Evolutionary conservation across 2,888 invertebrate species (phyloP).

Genomic region (Apocheima hispidaria): DNA sequence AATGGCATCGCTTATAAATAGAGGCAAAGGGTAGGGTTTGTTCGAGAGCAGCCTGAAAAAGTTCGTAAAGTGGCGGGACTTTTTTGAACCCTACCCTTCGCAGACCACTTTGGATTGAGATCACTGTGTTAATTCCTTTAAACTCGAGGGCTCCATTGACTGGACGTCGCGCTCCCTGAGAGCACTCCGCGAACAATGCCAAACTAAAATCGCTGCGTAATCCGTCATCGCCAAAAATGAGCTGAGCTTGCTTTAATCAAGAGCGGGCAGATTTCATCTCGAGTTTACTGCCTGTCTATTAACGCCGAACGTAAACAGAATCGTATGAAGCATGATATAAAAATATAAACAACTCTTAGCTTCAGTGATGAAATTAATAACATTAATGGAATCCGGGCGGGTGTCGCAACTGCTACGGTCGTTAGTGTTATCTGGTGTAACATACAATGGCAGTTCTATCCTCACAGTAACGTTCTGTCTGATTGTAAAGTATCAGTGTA

Average conservation of each 20-base stretch:
- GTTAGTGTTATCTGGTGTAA: constrained; percentile 25
- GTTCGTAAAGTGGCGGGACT: constrained; percentile 30
- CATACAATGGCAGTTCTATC: constrained; percentile 37
- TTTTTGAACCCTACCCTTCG: constrained; percentile 39
- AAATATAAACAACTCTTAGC: constrained; percentile 47
- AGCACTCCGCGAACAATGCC: constrained; percentile 48
- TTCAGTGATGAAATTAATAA: constrained; percentile 48
- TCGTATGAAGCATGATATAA: constrained; percentile 42
- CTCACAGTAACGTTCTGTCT: constrained; percentile 37
- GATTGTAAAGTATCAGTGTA: constrained; percentile 58
- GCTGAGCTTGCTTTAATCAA: constrained; percentile 26
- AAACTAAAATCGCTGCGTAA: constrained; percentile 51
- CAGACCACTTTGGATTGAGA: constrained; percentile 50
- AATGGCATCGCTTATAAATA: constrained; percentile 6
- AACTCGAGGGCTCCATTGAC: constrained; percentile 50
- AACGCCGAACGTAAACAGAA: constrained; percentile 43
- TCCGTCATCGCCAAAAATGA: constrained; percentile 38
- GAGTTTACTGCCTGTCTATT: constrained; percentile 39
- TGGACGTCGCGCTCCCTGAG: constrained; percentile 46
- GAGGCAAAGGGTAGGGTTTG: constrained; percentile 1
- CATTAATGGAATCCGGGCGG: constrained; percentile 31
- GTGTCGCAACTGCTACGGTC: constrained; percentile 21
- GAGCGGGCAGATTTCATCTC: constrained; percentile 27
- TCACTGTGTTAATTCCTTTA: constrained; percentile 57
- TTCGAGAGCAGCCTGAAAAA: constrained; percentile 20